Percentiles rank a stretch among this genome's conserved stretches.
These are phyloP conservation scores for Leptopilina boulardi DNA, from an alignment of 1,140 invertebrate species.

Conservation along the genomic window DNA sequence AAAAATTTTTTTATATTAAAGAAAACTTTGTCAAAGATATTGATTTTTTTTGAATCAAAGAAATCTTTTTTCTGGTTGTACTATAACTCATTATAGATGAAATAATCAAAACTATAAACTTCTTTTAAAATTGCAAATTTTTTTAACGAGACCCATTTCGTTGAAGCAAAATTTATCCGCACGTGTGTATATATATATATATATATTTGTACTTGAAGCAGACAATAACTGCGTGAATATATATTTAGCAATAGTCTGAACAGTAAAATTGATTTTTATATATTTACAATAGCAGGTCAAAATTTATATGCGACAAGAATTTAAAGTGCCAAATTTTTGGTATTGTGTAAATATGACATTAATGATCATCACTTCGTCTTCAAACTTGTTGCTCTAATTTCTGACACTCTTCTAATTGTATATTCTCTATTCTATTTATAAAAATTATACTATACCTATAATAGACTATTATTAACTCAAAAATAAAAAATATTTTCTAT, in stretches of 20 bases:
- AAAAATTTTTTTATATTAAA: too few relatives aligned
- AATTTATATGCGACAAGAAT: neutral
- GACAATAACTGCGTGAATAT: neutral
- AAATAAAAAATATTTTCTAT: too few relatives aligned
- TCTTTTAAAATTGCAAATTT: too few relatives aligned
- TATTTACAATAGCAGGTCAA: neutral
- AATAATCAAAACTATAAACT: too few relatives aligned
- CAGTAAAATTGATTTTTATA: conserved; percentile 16
- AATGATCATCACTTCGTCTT: conserved; percentile 10
- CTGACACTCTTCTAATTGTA: neutral
- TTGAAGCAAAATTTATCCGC: too few relatives aligned
- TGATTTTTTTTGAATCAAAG: too few relatives aligned
- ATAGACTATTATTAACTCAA: neutral
- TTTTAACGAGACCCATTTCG: too few relatives aligned
- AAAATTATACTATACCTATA: neutral
- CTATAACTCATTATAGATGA: too few relatives aligned
- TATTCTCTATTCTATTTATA: neutral
- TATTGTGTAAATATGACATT: neutral
- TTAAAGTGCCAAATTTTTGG: neutral
- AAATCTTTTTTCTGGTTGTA: too few relatives aligned
- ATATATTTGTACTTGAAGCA: neutral
- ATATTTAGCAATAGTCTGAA: neutral
- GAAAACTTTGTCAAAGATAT: too few relatives aligned
- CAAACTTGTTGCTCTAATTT: neutral
- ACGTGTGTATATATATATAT: too few relatives aligned